These are phyloP conservation scores for Phenganax marumi DNA, from an alignment of 92 coral and sea anemone genomes.

Conservation along the genomic window DNA sequence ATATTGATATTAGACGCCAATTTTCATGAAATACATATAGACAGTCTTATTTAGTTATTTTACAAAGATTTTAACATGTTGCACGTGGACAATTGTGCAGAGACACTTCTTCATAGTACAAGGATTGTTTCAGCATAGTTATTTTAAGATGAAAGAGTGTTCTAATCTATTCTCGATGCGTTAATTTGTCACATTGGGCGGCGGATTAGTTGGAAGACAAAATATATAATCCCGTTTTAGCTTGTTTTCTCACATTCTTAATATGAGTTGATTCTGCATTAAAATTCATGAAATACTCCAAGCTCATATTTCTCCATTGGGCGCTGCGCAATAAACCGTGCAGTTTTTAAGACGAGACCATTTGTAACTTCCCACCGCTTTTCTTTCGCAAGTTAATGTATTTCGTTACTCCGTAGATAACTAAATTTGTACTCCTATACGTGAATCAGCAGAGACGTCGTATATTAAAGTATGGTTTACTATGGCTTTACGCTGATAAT, in stretches of 20 bases:
- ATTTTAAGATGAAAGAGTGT: neutral
- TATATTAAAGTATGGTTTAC: no score
- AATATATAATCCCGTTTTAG: neutral
- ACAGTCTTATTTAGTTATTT: no score
- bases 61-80: no score
- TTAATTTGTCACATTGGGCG: neutral
- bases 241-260: conserved; percentile 6
- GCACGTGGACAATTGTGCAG: no score
- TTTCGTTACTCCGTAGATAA: no score
- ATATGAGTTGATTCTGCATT: conserved; percentile 7
- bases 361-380: no score
- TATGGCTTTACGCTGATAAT: no score
- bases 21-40: no score
- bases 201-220: neutral
- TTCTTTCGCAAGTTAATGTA: no score
- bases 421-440: no score
- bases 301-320: neutral
- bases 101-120: neutral
- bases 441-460: no score
- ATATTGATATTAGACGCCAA: no score
- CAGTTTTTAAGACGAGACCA: neutral
- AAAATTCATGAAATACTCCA: conserved; percentile 12
- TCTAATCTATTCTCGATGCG: neutral
- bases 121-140: neutral
- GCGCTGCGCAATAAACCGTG: neutral